These are phyloP conservation scores for Panthera leo DNA, from an alignment of 2,113 vertebrate genomes.

Conservation along the genomic window DNA sequence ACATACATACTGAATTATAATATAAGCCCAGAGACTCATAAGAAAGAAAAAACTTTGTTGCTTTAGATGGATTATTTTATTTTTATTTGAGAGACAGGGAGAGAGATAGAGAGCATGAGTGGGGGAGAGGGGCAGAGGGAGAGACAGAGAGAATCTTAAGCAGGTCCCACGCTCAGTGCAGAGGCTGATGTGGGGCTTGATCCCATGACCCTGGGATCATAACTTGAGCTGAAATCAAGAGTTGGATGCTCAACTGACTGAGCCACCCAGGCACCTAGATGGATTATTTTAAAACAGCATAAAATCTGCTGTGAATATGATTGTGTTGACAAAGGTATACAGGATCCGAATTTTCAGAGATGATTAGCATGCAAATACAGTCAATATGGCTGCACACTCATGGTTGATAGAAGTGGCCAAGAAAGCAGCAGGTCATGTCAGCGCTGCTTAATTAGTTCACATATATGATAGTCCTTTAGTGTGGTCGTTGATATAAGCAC, in stretches of 20 bases:
- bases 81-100: no score
- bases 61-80: background rate
- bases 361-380: background rate
- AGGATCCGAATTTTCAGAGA: conserved; percentile 12
- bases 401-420: background rate
- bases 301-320: background rate
- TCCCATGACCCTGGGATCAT: no score
- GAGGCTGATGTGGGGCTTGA: no score
- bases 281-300: conserved; percentile 16
- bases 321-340: background rate
- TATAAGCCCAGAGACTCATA: background rate
- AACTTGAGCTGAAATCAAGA: no score
- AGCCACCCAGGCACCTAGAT: background rate
- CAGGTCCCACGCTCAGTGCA: no score
- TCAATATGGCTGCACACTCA: background rate
- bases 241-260: no score
- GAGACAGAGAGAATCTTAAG: no score
- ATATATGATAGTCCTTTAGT: background rate
- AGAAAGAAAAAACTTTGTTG: background rate
- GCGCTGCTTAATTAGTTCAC: background rate
- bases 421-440: background rate
- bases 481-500: background rate
- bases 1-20: background rate
- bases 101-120: no score
- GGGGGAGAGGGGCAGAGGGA: no score